Percentiles rank a stretch among this genome's conserved stretches.
Evolutionary conservation across 1,140 invertebrate species (phyloP).

Genomic region (Archegozetes longisetosus): DNA sequence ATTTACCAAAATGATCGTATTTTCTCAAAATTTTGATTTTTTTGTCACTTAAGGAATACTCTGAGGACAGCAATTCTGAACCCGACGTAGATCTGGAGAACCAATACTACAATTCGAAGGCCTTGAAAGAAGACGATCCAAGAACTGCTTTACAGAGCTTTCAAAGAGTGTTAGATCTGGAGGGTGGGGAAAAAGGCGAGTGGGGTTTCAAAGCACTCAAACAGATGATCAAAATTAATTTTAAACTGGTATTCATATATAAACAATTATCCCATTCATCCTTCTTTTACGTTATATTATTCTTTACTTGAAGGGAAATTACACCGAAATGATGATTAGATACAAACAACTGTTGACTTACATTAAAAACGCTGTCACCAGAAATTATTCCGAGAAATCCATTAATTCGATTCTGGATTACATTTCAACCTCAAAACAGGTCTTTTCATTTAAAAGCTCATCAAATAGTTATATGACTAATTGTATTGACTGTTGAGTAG

Average conservation of each 20-base stretch:
- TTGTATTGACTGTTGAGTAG: conserved; percentile 32
- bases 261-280: conserved; percentile 5
- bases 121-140: conserved; percentile 93
- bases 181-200: conserved; percentile 95
- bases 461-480: background rate
- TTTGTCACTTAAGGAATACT: conserved; percentile 55
- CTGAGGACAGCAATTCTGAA: conserved; percentile 88
- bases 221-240: conserved; percentile 99
- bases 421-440: conserved; percentile 97
- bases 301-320: conserved; percentile 50
- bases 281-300: conserved; percentile 19
- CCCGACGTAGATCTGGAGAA: conserved; percentile 99
- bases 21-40: conserved; percentile 19
- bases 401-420: conserved; percentile 99
- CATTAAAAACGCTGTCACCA: conserved; percentile 94
- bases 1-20: conserved; percentile 1
- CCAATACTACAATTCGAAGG: conserved; percentile 99
- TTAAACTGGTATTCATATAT: conserved; percentile 60
- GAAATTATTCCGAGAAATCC: conserved; percentile 98
- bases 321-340: conserved; percentile 88
- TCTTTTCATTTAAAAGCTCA: conserved; percentile 32
- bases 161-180: conserved; percentile 87
- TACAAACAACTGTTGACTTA: conserved; percentile 95
- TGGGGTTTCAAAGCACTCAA: conserved; percentile 99
- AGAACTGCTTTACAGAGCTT: conserved; percentile 79